Percentiles rank a stretch among this genome's conserved stretches.
Conservation (phyloP, 2,888 invertebrate genomes). For the Drosophila neotestacea region DNA sequence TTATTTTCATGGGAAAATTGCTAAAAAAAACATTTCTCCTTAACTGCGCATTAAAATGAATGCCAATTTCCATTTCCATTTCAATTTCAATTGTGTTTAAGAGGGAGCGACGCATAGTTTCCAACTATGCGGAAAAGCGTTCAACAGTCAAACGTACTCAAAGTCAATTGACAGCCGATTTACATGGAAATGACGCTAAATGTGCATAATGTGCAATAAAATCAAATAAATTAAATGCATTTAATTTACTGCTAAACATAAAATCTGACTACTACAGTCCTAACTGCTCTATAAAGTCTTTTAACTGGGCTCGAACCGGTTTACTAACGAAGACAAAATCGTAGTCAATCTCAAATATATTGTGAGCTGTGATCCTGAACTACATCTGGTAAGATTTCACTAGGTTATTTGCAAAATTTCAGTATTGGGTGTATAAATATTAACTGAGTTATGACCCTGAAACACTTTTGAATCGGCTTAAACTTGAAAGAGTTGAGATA, state of each 20-base stretch:
- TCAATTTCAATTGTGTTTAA: constrained; percentile 20
- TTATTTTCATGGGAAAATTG: constrained; percentile 42
- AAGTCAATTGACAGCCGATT: constrained; percentile 53
- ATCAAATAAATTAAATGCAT: constrained; percentile 14
- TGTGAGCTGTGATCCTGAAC: background rate
- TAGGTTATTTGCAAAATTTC: background rate
- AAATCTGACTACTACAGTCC: background rate
- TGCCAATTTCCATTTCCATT: constrained; percentile 45
- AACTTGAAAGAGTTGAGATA: background rate
- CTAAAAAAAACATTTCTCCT: constrained; percentile 9
- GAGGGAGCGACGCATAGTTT: background rate
- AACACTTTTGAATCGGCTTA: background rate
- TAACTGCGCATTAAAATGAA: constrained; percentile 42
- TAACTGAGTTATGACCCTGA: constrained; percentile 1
- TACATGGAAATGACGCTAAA: constrained; percentile 42
- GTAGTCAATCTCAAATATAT: too few species aligned
- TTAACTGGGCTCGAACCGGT: background rate
- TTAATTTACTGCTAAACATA: constrained; percentile 3
- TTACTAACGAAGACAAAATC: background rate
- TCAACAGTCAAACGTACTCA: constrained; percentile 31
- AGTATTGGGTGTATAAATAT: too few species aligned
- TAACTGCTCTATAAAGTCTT: background rate
- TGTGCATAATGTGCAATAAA: constrained; percentile 31
- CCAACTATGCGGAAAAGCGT: constrained; percentile 54
- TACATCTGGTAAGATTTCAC: background rate